Evolutionary conservation across 2,797 vertebrate genomes (phyloP), one percentile per base, ranked within the genome.

Genomic region (Megaceryle alcyon): DNA sequence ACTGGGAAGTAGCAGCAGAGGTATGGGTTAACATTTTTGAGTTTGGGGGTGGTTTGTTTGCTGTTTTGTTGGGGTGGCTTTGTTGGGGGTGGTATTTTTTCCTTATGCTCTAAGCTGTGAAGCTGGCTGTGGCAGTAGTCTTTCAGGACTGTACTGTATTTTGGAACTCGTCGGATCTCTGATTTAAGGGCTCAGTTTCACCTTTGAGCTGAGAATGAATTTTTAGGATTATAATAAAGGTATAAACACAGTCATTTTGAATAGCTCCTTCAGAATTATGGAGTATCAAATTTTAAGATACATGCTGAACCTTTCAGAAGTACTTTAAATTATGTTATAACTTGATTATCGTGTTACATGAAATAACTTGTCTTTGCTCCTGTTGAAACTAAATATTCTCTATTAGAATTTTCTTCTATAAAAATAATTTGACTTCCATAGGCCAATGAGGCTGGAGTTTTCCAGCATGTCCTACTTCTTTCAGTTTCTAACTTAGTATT

Each of bases 1-100:
- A 99, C 97, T 99, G 99, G 98, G 99, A 99, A 96, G 99, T 99
- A 43, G 99, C 99, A 53, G 99, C 99, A 66, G 99, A 99, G 99
- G 99, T 99, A 77, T 92, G 98, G 48, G 12, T 61, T 28, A 4
- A 81, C 3, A 4, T 8, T 70, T 39, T 31, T 3, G 4, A 1
- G 5, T 21, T 41, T 57, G 26, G n/a, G 9, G 0, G 12, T 16
- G 5, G 8, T 23, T n/a, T 84, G 12, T 35, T 73, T 7, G 48
- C 6, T 56, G 7, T 56, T 33, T 57, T 12, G 18, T 2, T 57
- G 16, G 49, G 26, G 15, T 51, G 23, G 11, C 31, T 54, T 54
- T 29, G 28, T 2, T 57, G 16, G 25, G 14, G 15, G 16, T 51
- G 28, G 26, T 14, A 9, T 51, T 26, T 53, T 53, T 53, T 28